Evolutionary conservation across 2,113 vertebrate genomes (phyloP), one percentile per base, ranked within the genome.

Genomic region (Casuarius casuarius): DNA sequence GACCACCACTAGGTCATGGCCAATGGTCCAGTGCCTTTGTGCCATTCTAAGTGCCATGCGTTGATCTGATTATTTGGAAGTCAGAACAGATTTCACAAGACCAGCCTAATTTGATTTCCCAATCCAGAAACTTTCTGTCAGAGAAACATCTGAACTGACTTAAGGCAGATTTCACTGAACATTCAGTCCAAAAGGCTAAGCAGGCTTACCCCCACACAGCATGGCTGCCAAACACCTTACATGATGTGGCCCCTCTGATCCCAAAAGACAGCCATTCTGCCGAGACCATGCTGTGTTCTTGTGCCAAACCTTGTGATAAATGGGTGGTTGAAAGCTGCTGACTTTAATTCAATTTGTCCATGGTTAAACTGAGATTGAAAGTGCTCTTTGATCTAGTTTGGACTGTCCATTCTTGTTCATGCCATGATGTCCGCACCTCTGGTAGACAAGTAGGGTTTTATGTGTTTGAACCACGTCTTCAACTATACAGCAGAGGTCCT

Each of bases 241-340:
- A 19, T 0, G 1, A 63, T 5, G 1, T 5, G 12, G 9, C 26
- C 12, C 4, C 44, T 31, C 20, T 1, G 9, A 31, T 10, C 12
- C 15, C 46, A 71, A 71, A 15, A n/a, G 3, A 8, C 15, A 31
- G 35, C 26, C 59, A 18, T 76, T 61, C 63, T 54, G 65, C 66
- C 63, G 51, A 77, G 70, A 28, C 23, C 35, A 20, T 3, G 5
- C 59, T 38, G 25, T 4, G 3, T 20, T 25, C 66, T 42, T 49
- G 20, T 29, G 20, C 29, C 61, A 52, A 52, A n/a, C 20, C 79
- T 44, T 14, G 21, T 12, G 11, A 58, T 67, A 84, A 61, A 68
- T 23, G 48, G 35, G 20, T 35, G 20, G 20, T 12, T 59, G 59
- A 62, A 38, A 52, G 15, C 68, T 40, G 29, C 1, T 5, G 33